Conservation (phyloP, 2,797 vertebrate genomes). For the Cossypha caffra region DNA sequence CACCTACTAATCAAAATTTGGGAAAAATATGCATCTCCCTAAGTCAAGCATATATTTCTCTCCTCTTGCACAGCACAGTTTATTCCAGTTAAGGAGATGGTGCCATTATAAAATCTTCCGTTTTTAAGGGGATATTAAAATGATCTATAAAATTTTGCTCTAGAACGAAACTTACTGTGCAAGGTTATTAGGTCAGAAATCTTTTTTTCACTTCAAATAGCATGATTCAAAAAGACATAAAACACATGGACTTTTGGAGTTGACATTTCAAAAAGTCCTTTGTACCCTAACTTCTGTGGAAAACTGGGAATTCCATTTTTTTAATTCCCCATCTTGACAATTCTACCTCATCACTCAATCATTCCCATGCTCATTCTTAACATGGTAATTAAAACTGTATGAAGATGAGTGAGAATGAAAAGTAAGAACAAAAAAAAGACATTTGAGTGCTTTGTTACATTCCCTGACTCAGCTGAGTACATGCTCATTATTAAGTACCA, state of each 20-base stretch:
- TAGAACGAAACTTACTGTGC: not conserved
- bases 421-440: not conserved
- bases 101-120: not conserved
- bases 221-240: not conserved
- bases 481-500: not conserved
- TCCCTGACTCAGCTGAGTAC: too few relatives aligned
- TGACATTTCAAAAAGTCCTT: not conserved
- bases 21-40: constrained; percentile 37
- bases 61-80: constrained; percentile 43
- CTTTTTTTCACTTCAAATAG: not conserved
- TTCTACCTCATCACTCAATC: not conserved
- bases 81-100: not conserved
- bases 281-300: not conserved
- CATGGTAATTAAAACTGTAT: not conserved
- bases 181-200: not conserved
- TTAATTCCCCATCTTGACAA: not conserved
- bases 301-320: not conserved
- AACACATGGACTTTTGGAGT: not conserved
- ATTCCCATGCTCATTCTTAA: not conserved
- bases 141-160: not conserved
- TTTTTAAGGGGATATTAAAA: constrained; percentile 24
- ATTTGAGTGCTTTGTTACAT: too few relatives aligned
- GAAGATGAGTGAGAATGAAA: not conserved
- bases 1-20: constrained; percentile 66
- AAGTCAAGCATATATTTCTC: constrained; percentile 52